phyloP scores from a whole-genome alignment of 1,140 invertebrate species.

The Phortica variegata region DNA sequence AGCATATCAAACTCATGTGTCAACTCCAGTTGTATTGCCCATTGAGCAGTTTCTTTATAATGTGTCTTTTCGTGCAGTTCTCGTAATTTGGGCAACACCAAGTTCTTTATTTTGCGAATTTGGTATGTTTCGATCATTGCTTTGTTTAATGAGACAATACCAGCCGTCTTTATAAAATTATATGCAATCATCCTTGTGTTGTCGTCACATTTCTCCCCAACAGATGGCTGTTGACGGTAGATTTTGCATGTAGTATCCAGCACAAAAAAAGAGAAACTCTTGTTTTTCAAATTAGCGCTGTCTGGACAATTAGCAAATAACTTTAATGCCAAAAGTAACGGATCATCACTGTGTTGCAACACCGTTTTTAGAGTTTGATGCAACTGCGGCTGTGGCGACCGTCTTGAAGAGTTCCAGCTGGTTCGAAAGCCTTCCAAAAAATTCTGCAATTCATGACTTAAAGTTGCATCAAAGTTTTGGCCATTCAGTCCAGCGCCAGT shows the following conservation, averaged over 20 bases:
- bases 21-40: conserved; percentile 38
- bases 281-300: conserved; percentile 61
- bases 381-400: conserved; percentile 58
- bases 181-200: conserved; percentile 65
- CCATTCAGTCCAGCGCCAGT: conserved; percentile 47
- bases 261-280: conserved; percentile 62
- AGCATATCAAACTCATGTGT: conserved; percentile 62
- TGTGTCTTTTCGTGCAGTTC: conserved; percentile 60
- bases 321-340: conserved; percentile 60
- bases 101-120: conserved; percentile 58
- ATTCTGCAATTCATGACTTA: conserved; percentile 27
- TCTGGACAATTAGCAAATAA: conserved; percentile 63
- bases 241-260: conserved; percentile 63
- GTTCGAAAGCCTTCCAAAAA: conserved; percentile 44
- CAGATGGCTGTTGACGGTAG: conserved; percentile 28
- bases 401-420: conserved; percentile 60
- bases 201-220: conserved; percentile 45
- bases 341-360: conserved; percentile 60
- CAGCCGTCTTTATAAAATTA: conserved; percentile 62
- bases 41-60: conserved; percentile 62
- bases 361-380: conserved; percentile 58
- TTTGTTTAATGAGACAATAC: conserved; percentile 60
- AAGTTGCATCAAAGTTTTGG: conserved; percentile 38
- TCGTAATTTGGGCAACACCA: conserved; percentile 61
- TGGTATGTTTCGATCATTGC: conserved; percentile 61